phyloP scores from a whole-genome alignment of 1,140 invertebrate genomes.

The Sarcophaga peregrina region DNA sequence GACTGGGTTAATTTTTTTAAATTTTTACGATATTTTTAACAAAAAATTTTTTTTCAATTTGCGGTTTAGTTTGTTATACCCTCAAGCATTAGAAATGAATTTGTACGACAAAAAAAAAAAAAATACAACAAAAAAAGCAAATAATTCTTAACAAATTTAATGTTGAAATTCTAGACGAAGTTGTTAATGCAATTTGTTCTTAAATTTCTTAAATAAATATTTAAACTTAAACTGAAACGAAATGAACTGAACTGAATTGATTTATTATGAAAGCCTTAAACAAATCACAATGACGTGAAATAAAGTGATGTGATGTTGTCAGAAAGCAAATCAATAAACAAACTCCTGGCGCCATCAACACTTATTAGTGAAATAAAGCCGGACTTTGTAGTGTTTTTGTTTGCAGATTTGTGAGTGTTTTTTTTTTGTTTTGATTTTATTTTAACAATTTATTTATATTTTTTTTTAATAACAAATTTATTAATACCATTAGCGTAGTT shows the following conservation, averaged over 20 bases:
- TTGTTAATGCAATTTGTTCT: conserved; percentile 10
- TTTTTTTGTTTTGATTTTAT: background rate
- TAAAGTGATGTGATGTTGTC: background rate
- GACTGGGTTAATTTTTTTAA: too few species aligned
- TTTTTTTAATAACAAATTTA: background rate
- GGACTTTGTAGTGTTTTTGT: background rate
- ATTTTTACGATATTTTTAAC: too few species aligned
- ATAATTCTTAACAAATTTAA: background rate
- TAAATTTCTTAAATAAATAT: conserved; percentile 10
- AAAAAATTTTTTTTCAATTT: too few species aligned
- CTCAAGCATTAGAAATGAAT: too few species aligned
- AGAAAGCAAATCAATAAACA: background rate
- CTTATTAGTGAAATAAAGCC: background rate
- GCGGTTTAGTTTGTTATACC: too few species aligned
- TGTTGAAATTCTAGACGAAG: background rate
- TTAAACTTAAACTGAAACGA: background rate
- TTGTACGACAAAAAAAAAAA: too few species aligned
- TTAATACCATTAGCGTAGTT: background rate
- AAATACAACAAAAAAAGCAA: too few species aligned
- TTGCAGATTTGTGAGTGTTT: background rate
- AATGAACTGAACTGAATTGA: too few species aligned
- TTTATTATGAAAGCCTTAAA: background rate
- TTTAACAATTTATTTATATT: background rate
- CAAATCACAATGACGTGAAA: background rate
- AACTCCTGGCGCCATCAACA: background rate